Evolutionary conservation across 1,140 invertebrate species (phyloP), one percentile per base, ranked within the genome.

Genomic region (Agrilus planipennis): DNA sequence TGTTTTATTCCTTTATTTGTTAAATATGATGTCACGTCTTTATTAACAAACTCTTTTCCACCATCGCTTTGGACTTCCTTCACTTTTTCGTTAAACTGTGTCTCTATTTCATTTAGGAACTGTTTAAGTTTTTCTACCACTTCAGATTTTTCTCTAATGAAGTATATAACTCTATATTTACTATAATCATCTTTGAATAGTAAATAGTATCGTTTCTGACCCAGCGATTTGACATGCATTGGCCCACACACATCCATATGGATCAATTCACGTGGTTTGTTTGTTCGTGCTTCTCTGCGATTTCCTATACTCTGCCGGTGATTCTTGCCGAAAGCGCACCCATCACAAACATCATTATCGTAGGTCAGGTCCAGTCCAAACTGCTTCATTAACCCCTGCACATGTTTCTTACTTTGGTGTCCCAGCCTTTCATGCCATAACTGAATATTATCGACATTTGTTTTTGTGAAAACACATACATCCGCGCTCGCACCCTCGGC

Each of bases 211-310:
- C 31, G 31, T 11, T 42, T 23, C 35, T 44, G 44, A 6, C 42
- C 41, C 12, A 43, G 22, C 7, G 44, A 49, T 22, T 12, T 27
- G 3, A 38, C 18, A 40, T 41, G 18, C 37, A 48, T 45, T 3
- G 49, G 49, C 34, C 49, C 50, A 42, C 50, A 51, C 18, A 52
- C 45, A 22, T 50, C 43, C 9, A 17, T 19, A 31, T 49, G 41
- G 84, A 81, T 46, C 75, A 71, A 14, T 41, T 67, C 61, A 39
- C 61, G 55, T 23, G 47, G 29, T 36, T 39, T 48, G 2, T 46
- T 49, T 19, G 47, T 44, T 25, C 18, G 46, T 1, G 36, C 34
- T n/a, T n/a, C n/a, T 25, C 57, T 47, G 36, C 52, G 50, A 35
- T 35, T 19, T 3, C 34, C 15, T 44, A 61, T 64, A 0, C 54